phyloP scores from a whole-genome alignment of 92 coral and sea anemone species.

The Epizoanthus illoricatus region DNA sequence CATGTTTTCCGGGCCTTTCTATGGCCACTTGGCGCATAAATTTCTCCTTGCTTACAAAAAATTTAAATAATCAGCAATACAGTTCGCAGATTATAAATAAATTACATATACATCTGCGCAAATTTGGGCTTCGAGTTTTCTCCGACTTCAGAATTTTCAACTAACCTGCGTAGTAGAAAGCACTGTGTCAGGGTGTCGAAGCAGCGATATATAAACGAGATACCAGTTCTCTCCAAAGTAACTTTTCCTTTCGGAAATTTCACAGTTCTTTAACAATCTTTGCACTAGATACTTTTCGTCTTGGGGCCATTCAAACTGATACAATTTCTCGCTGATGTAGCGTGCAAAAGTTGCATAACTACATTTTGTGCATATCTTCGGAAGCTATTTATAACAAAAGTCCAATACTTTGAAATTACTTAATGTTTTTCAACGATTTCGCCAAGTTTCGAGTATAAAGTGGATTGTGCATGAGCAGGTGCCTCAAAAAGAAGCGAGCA shows the following conservation, averaged over 20 bases:
- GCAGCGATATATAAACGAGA: too few relatives aligned
- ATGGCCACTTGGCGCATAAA: neutral
- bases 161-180: neutral
- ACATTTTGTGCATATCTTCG: neutral
- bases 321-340: conserved; percentile 20
- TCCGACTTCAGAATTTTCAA: neutral
- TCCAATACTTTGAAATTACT: neutral
- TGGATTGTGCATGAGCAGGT: neutral
- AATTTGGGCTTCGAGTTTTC: neutral
- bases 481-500: neutral
- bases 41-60: neutral
- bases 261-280: neutral
- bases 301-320: conserved; percentile 3
- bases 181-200: neutral
- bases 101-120: neutral
- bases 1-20: conserved; percentile 29
- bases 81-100: conserved; percentile 29
- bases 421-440: neutral
- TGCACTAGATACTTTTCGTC: neutral
- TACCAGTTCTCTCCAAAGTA: neutral
- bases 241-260: neutral
- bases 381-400: neutral
- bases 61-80: conserved; percentile 2
- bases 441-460: neutral
- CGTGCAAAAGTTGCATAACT: conserved; percentile 12